Percentiles rank a stretch among this genome's conserved stretches.
phyloP scores from a whole-genome alignment of 2,888 invertebrate species.

The Euplagia quadripunctaria region DNA sequence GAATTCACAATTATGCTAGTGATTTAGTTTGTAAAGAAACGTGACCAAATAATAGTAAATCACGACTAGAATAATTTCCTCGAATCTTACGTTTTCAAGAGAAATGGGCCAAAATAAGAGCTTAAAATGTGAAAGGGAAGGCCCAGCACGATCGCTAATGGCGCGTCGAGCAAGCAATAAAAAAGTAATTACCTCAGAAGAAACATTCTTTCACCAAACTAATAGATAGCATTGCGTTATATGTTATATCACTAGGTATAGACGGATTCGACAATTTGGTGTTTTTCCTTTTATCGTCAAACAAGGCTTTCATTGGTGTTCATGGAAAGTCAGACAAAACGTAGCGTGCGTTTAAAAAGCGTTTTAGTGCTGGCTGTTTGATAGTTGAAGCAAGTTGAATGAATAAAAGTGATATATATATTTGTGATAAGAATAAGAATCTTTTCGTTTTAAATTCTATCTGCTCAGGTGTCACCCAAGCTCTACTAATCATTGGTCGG shows the following conservation, averaged over 20 bases:
- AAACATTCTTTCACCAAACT: background rate
- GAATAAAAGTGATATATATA: too few relatives aligned
- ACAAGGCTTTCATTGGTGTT: background rate
- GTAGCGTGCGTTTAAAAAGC: background rate
- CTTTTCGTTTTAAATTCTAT: too few relatives aligned
- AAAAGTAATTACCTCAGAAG: constrained; percentile 16
- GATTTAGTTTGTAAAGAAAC: background rate
- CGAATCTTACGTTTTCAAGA: constrained; percentile 3
- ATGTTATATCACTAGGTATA: background rate
- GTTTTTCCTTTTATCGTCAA: background rate
- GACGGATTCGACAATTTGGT: background rate
- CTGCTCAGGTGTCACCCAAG: too few relatives aligned
- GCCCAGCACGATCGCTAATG: constrained; percentile 6
- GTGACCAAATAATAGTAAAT: constrained; percentile 6
- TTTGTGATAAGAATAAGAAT: too few relatives aligned
- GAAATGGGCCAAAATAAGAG: constrained; percentile 17
- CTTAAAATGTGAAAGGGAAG: constrained; percentile 7
- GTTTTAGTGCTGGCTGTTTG: too few relatives aligned
- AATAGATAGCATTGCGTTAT: background rate
- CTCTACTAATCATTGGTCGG: too few relatives aligned
- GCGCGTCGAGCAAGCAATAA: constrained; percentile 19
- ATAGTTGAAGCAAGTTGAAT: background rate
- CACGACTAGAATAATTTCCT: background rate
- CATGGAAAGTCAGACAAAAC: background rate
- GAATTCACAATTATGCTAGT: background rate